Percentiles rank a stretch among this genome's conserved stretches.
These are phyloP conservation scores for Acronicta alni DNA, from an alignment of 2,888 invertebrate species.

Conservation along the genomic window DNA sequence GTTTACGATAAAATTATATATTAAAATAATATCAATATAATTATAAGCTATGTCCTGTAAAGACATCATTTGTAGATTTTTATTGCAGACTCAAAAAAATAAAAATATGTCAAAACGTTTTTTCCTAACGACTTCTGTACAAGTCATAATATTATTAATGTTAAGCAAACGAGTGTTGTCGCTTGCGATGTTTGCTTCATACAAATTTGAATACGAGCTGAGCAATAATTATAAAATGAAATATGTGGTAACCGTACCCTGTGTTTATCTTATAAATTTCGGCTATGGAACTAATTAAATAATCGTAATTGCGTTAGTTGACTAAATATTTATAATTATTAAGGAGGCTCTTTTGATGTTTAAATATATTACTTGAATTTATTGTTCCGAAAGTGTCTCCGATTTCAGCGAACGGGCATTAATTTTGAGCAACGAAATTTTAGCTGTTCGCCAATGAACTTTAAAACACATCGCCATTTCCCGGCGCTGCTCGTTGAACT, in stretches of 20 bases:
- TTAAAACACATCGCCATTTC: constrained; percentile 28
- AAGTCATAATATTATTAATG: constrained; percentile 40
- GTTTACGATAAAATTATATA: no score
- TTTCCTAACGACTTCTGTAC: constrained; percentile 16
- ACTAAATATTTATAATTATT: not conserved
- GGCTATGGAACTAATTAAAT: constrained; percentile 35
- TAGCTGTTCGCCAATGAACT: constrained; percentile 36
- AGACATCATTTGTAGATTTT: not conserved
- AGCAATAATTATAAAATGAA: constrained; percentile 46
- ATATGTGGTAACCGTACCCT: constrained; percentile 32
- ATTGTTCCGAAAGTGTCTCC: constrained; percentile 31
- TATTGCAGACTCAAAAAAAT: not conserved
- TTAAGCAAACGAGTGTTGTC: constrained; percentile 36
- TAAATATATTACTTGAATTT: constrained; percentile 14
- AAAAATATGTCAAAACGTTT: not conserved
- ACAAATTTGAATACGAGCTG: constrained; percentile 43
- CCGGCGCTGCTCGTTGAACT: constrained; percentile 27
- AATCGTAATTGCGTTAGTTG: constrained; percentile 36
- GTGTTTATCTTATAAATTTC: constrained; percentile 21
- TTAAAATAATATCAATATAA: no score
- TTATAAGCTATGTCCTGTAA: no score
- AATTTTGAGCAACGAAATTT: constrained; percentile 35
- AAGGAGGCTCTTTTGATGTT: not conserved
- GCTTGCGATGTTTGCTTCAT: constrained; percentile 28
- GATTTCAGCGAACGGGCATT: constrained; percentile 29